Percentiles rank a stretch among this genome's conserved stretches.
Conservation (phyloP, 2,888 invertebrate species). For the Microctonus hyperodae region DNA sequence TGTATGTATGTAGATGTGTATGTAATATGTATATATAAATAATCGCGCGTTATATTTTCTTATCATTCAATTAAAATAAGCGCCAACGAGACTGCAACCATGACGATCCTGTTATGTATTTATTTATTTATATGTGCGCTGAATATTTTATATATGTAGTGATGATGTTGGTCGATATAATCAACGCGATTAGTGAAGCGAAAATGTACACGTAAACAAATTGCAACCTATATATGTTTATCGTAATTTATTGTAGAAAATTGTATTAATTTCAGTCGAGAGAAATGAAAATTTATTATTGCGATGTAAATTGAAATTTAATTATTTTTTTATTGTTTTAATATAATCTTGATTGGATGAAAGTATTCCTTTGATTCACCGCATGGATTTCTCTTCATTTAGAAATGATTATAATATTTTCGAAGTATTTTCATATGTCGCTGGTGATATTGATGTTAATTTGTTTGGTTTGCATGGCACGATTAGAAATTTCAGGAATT, state of each 20-base stretch:
- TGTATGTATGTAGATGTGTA: neutral
- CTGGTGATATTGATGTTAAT: no score
- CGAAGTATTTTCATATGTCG: no score
- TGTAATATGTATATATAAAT: neutral
- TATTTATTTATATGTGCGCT: neutral
- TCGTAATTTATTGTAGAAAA: neutral
- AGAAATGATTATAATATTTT: no score
- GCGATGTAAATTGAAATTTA: neutral
- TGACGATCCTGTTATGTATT: neutral
- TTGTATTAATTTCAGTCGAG: neutral
- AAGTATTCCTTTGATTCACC: no score
- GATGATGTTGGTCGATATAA: neutral
- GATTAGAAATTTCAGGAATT: no score
- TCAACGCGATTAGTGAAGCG: neutral
- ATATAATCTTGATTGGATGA: no score
- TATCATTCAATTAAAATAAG: conserved; percentile 7
- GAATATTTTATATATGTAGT: no score
- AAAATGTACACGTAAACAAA: neutral
- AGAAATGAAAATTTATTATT: neutral
- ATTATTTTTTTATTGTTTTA: no score
- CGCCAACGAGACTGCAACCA: neutral
- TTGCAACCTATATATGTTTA: neutral
- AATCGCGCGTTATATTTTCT: conserved; percentile 13
- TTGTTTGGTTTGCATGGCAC: no score
- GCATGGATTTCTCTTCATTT: no score